Base-by-base conservation (phyloP, 2,888 invertebrate species). In the Odiellus spinosus region DNA sequence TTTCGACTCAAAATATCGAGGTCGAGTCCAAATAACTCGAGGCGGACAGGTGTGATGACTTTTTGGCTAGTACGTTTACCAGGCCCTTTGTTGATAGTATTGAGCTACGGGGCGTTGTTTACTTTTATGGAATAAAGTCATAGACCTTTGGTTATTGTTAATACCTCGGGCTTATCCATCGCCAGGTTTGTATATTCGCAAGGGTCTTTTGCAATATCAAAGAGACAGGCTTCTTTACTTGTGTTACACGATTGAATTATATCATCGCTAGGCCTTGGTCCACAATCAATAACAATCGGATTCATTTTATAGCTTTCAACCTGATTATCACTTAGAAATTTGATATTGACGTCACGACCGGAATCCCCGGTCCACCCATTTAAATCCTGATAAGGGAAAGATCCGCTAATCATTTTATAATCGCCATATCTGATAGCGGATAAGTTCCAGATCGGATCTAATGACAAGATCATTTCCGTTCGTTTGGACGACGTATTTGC, bases 401-500 rank as follows among this genome's bases (percentile, higher is more conserved):
- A 75, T 3, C 86, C 81, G 80, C 52, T 74, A 8, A 80, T 62
- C 10, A 84, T 54, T 67, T 88, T 87, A 82, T 82, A 87, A 40
- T 79, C 71, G 6, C 75, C 77, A 1, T 76, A 63, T 0, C 78
- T 79, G 5, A 87, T 62, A 0, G 80, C 76, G 0, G 82, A 76
- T 55, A 74, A 76, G 3, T 77, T 76, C 60, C 71, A 33, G 10
- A 47, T 36, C 3, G 63, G 63, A 61, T 93, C 91, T 45, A 93
- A 90, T 61, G 90, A 90, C 62, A 88, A 88, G 0, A 91, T 68
- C 15, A 87, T 67, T 14, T 72, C 71, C 1, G 64, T 72, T 40
- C 88, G 70, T 1, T 71, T 69, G 42, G 17, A 47, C 52, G 33
- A 3, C 3, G 15, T 43, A 11, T 15, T 32, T 19, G 81, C 73